These are phyloP conservation scores for Ectropis grisescens DNA, from an alignment of 1,140 invertebrate species.

Conservation along the genomic window DNA sequence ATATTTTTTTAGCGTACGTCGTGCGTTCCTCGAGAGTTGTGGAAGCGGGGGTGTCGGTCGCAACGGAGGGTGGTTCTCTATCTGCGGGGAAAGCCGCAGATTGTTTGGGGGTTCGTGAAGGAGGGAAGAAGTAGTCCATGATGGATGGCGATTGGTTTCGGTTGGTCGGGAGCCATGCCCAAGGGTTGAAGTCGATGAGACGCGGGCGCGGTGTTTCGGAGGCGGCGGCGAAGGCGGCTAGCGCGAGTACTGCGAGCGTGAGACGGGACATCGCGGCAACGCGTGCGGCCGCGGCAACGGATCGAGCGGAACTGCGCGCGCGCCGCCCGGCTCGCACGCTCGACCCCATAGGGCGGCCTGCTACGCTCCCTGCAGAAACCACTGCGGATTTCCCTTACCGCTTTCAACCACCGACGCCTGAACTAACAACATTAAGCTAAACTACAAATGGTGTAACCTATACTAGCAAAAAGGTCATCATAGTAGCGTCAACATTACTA, in stretches of 20 bases:
- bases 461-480: too few relatives aligned
- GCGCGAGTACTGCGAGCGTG: constrained; percentile 42
- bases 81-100: constrained; percentile 51
- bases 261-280: constrained; percentile 42
- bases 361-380: constrained; percentile 34
- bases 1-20: constrained; percentile 40
- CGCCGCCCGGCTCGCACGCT: constrained; percentile 15
- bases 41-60: constrained; percentile 34
- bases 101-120: constrained; percentile 62
- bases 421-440: too few relatives aligned
- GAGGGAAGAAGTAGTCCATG: constrained; percentile 67
- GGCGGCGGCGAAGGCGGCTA: constrained; percentile 23
- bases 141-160: constrained; percentile 59
- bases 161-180: constrained; percentile 56
- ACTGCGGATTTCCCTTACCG: too few relatives aligned
- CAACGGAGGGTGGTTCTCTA: constrained; percentile 33
- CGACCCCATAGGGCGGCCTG: constrained; percentile 14
- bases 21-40: constrained; percentile 42
- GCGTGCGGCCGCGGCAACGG: constrained; percentile 57
- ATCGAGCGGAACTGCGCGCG: constrained; percentile 51
- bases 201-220: constrained; percentile 38
- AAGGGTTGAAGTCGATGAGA: constrained; percentile 56
- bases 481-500: too few relatives aligned
- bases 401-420: too few relatives aligned
- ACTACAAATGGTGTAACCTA: too few relatives aligned